Base-by-base conservation (phyloP, 2,888 invertebrate species). In the Spisula solida region DNA sequence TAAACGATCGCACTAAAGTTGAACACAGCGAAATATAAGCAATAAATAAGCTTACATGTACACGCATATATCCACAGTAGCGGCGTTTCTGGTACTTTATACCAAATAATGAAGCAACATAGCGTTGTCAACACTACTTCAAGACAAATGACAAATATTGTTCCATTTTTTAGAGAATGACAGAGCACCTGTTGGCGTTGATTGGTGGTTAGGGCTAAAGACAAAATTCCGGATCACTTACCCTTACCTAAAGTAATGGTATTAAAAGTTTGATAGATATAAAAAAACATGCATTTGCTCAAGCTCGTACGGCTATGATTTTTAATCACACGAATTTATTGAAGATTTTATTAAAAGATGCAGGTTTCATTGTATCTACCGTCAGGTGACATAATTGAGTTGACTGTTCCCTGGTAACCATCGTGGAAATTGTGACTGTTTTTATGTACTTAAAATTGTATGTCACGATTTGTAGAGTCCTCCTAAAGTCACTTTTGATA, bases 151-250 rank as follows among this genome's bases (percentile, higher is more conserved):
- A 34, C 75, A 34, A 75, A 75, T 75, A 75, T 31, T 75, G 16
- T 31, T 75, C 75, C 75, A 75, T 75, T 75, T 75, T 12, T 34
- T 4, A 1, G 8, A n/a, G 18, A 10, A 12, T 18, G 31, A 75
- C 18, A 14, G 75, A 31, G 75, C 75, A 75, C 75, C 34, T 75
- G 75, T 18, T 75, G 14, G 75, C 25, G 75, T 75, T 75, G 75
- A 75, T 75, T 75, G 75, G 75, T 31, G 34, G 70, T 29, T 70
- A 70, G 29, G 70, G 70, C 70, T 70, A 70, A 70, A 31, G 31
- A 31, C 70, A 4, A 31, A 29, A 34, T 75, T 75, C 75, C 75
- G 75, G 75, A 16, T 31, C 25, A 29, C 25, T 0, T n/a, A n/a
- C n/a, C n/a, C n/a, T 29, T 25, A 29, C 25, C 16, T 2, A 29